phyloP scores from a whole-genome alignment of 1,140 invertebrate genomes.

The Phymorhynchus buccinoides region DNA sequence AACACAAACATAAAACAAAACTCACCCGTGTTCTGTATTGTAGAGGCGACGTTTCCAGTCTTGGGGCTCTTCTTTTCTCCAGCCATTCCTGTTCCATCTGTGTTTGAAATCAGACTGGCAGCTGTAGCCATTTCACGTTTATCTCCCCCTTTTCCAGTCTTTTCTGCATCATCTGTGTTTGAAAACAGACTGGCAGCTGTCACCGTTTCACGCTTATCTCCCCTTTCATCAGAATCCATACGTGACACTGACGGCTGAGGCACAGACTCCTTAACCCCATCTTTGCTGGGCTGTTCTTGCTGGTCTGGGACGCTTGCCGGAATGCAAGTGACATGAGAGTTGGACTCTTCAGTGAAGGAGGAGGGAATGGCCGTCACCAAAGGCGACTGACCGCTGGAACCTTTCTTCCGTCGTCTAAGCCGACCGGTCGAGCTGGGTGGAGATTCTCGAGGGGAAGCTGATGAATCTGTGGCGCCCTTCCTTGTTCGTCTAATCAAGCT shows the following conservation, averaged over 20 bases:
- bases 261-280: neutral
- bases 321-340: neutral
- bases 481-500: neutral
- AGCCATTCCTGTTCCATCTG: neutral
- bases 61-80: neutral
- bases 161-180: neutral
- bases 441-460: neutral
- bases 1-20: neutral
- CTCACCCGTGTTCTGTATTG: neutral
- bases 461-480: neutral
- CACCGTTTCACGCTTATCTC: neutral
- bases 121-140: neutral
- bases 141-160: neutral
- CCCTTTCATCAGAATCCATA: neutral
- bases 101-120: neutral
- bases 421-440: neutral
- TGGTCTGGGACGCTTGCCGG: neutral
- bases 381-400: neutral
- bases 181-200: neutral
- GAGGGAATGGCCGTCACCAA: neutral
- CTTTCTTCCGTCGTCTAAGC: neutral
- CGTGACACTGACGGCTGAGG: neutral
- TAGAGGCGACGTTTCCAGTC: neutral
- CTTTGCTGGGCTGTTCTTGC: neutral
- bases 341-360: neutral